Conservation (phyloP, 2,797 vertebrate genomes). For the Coluber constrictor region DNA sequence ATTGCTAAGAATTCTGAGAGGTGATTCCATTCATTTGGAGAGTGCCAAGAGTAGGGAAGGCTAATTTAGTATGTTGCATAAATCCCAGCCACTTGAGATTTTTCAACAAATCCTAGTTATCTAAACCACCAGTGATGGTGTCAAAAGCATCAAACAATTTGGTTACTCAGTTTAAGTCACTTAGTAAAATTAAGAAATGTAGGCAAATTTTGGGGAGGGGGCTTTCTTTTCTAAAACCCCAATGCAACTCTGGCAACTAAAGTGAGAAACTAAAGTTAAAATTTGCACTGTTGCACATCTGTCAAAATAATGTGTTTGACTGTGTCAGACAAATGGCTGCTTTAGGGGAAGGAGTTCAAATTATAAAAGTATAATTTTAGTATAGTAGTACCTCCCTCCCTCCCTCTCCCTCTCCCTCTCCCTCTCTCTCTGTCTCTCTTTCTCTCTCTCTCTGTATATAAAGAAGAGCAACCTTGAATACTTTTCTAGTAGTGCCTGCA, state of each 20-base stretch:
- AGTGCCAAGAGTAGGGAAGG: neutral
- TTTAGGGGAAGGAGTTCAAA: neutral
- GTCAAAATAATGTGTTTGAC: neutral
- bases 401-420: accelerated
- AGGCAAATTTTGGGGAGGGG: neutral
- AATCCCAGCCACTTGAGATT: neutral
- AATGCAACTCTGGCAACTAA: neutral
- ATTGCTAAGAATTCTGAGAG: neutral
- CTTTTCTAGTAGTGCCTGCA: too few relatives aligned
- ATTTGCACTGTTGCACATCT: neutral
- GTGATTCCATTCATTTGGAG: neutral
- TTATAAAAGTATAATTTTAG: neutral
- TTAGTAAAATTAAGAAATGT: neutral
- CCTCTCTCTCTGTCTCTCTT: neutral
- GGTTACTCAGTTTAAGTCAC: neutral
- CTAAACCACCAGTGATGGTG: neutral
- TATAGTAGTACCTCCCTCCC: neutral
- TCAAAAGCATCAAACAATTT: neutral
- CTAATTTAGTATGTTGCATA: neutral
- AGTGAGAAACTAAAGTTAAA: neutral
- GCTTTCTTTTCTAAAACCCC: neutral
- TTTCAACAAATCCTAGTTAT: neutral
- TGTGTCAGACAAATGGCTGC: neutral
- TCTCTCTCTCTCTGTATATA: too few relatives aligned
- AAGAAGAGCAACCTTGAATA: neutral